Evolutionary conservation across 2,113 vertebrate species (phyloP), one percentile per base, ranked within the genome.

Genomic region (Oreochromis spilurus): DNA sequence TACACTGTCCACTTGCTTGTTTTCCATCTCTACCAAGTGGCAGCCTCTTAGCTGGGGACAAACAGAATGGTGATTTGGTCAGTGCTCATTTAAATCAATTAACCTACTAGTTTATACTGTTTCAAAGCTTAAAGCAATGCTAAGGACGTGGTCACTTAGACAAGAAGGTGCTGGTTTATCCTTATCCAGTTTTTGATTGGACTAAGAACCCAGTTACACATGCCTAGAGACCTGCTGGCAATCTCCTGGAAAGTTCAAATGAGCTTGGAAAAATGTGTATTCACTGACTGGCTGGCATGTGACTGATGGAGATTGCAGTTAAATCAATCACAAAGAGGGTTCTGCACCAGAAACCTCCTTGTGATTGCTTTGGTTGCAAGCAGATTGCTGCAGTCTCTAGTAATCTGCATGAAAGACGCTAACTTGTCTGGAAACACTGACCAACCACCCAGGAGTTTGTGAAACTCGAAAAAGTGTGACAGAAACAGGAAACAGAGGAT

Each of bases 11-110:
- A 7, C 34, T 65, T 62, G 17, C 17, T 62, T 38, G 60, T 65
- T 65, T 65, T 38, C 17, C 60, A 65, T 65, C 60, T 65, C 31
- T 65, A 65, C 17, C 60, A 65, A 38, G 60, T 38, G 60, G 17
- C 60, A 65, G 36, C 31, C 31, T 36, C 2, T 62, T n/a, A 62
- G 58, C 17, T 36, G 3, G 2, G 31, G 29, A 36, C 31, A n/a
- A 36, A n/a, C 31, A 62, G 5, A 62, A 62, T 36, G 19, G 29
- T 62, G 24, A 58, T 29, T 58, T 58, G 24, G 57, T 6, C 16
- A 62, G 1, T 36, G 19, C 19, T n/a, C 62, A 67, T 45, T 72
- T 26, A 45, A 40, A 5, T 16, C 65, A 40, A 21, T 21, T 67
- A 40, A 38, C 62, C n/a, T 13, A 45, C 38, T 43, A 7, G 12